Evolutionary conservation across 2,888 invertebrate genomes (phyloP), one percentile per base, ranked within the genome.

Genomic region (Chloromyia formosa): DNA sequence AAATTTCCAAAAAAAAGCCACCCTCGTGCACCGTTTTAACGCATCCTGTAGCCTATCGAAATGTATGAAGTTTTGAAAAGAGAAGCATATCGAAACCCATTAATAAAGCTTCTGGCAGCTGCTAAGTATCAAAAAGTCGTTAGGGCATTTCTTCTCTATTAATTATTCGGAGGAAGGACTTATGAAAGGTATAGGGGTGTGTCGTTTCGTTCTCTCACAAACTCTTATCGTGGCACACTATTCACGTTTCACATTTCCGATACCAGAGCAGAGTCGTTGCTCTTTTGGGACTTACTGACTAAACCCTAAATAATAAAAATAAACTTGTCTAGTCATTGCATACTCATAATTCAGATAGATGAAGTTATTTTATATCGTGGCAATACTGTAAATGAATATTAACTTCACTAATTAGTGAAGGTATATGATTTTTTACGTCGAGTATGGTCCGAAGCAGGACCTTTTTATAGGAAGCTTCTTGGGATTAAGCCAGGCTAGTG

Each of bases 121-220:
- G 77, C 58, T 75, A 77, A 77, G 77, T 77, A 77, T 77, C 75
- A 77, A 75, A 77, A 77, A 77, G 77, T 77, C 77, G 77, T 77
- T 77, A 77, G 75, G 75, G 75, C 75, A 77, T 75, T 75, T 75
- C 77, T 77, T 75, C 75, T 75, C 75, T 77, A 77, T 77, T 77
- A 77, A 77, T 77, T 77, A 75, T 75, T 71, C 53, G 62, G n/a
- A 3, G 40, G 58, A 71, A 35, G 27, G 27, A 56, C 58, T 71
- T 71, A 35, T 56, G 71, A 40, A 71, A 58, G 71, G 71, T 71
- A 40, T 27, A 56, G 71, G 56, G 56, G 56, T 71, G 58, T 71
- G 54, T 20, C 35, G 49, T n/a, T 27, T 27, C n/a, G 20, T 22
- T 54, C 54, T 56, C 66, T 49, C 35, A n/a, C 16, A n/a, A 18